Evolutionary conservation across 2,797 vertebrate genomes (phyloP).

Genomic region (Holocentrus rufus): DNA sequence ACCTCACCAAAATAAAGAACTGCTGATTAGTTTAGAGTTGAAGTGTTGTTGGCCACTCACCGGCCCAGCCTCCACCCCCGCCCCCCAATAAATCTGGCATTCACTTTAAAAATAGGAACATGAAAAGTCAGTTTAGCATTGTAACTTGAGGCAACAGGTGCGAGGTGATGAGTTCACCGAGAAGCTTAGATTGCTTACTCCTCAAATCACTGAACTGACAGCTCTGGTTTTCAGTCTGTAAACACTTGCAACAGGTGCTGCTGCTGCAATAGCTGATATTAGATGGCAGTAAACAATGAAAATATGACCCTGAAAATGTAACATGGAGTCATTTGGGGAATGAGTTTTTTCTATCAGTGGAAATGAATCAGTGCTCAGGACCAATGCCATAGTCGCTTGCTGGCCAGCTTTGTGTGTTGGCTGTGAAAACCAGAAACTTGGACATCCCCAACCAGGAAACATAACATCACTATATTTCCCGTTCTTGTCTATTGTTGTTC

Average conservation of each 20-base stretch:
- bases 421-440: conserved; percentile 41
- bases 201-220: conserved; percentile 33
- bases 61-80: not conserved
- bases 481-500: conserved; percentile 43
- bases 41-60: conserved; percentile 5
- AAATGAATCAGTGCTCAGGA: not conserved
- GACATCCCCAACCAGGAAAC: conserved; percentile 46
- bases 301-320: not conserved
- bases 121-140: conserved; percentile 51
- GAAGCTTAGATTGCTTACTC: conserved; percentile 21
- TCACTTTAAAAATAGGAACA: conserved; percentile 70
- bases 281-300: not conserved
- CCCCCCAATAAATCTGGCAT: conserved; percentile 57
- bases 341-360: not conserved
- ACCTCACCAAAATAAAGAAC: not conserved
- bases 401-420: conserved; percentile 3
- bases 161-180: conserved; percentile 37
- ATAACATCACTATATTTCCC: conserved; percentile 22
- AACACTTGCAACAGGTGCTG: conserved; percentile 42
- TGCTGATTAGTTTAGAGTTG: not conserved
- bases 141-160: conserved; percentile 69
- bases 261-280: not conserved
- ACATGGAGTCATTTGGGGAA: conserved; percentile 3
- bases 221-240: not conserved
- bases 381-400: conserved; percentile 20